Base-by-base conservation (phyloP, 2,797 vertebrate genomes). In the Epinephelus malabaricus region DNA sequence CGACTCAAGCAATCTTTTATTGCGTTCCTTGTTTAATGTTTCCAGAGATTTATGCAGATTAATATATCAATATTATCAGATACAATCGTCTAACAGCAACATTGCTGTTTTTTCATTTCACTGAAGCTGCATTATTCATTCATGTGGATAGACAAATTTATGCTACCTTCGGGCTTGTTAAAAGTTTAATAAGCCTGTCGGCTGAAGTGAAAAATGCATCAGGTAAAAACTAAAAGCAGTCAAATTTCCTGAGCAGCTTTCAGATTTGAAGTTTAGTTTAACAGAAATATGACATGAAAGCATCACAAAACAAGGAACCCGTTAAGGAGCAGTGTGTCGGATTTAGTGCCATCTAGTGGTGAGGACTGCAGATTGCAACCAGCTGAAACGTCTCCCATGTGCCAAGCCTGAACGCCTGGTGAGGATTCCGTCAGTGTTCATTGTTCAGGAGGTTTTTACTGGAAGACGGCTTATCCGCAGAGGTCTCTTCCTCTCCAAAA, bases 151-250 rank as follows among this genome's bases (percentile, higher is more conserved):
- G 59, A 61, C 63, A 66, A 11, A 67, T 62, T 45, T 21, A 76
- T 53, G 7, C 47, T n/a, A 54, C 62, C 6, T 74, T 78, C 59
- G 27, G 59, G 61, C 30, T 58, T 46, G 25, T 69, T 84, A 2
- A 72, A 79, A 82, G 46, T 82, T 81, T 65, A 70, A 80, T 70
- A 60, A 66, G 21, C 11, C 46, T 25, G 18, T 66, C 34, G 21
- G 19, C 43, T 17, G 5, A 58, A 60, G 56, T 69, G 30, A 51
- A 64, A 80, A 69, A 65, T 54, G 46, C n/a, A 67, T 54, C n/a
- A 21, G 21, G 69, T 76, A 34, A 59, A 70, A 46, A 46, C 40
- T 60, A 60, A 56, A 58, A 70, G 55, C 25, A 21, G 30, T 6
- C 17, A 7, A 5, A 49, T 68, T 50, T 64, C 14, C 17, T n/a